Percentiles rank a stretch among this genome's conserved stretches.
phyloP scores from a whole-genome alignment of 2,797 vertebrate genomes.

The Danio albolineatus region DNA sequence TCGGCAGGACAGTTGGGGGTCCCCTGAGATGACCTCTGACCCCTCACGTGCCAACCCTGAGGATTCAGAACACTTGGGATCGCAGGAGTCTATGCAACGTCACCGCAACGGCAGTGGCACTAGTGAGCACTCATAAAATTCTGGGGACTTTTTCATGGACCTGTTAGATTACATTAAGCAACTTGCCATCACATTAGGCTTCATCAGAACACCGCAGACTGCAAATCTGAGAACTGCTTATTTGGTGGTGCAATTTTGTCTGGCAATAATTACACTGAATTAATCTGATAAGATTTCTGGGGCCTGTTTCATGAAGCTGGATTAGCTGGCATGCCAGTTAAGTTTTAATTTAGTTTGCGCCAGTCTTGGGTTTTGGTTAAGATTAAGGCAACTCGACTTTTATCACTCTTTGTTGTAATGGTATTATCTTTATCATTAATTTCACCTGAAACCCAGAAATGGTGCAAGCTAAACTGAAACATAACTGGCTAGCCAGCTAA shows the following conservation, averaged over 20 bases:
- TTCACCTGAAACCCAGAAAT: no score
- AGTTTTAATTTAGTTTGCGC: no score
- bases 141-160: not conserved
- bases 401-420: no score
- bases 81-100: constrained; percentile 80
- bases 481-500: no score
- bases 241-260: not conserved
- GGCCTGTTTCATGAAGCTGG: no score
- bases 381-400: no score
- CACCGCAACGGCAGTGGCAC: constrained; percentile 83
- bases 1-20: constrained; percentile 84
- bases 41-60: constrained; percentile 70
- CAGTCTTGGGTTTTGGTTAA: no score
- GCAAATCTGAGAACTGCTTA: constrained; percentile 16
- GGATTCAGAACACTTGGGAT: constrained; percentile 70
- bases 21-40: constrained; percentile 81
- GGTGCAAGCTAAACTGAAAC: no score
- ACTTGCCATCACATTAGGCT: not conserved
- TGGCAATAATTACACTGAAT: not conserved
- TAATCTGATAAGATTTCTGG: not conserved
- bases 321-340: no score
- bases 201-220: not conserved
- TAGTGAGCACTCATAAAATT: constrained; percentile 51
- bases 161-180: constrained; percentile 18
- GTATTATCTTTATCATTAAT: no score